Evolutionary conservation across 1,140 invertebrate genomes (phyloP).

Genomic region (Macrosteles quadrilineatus): DNA sequence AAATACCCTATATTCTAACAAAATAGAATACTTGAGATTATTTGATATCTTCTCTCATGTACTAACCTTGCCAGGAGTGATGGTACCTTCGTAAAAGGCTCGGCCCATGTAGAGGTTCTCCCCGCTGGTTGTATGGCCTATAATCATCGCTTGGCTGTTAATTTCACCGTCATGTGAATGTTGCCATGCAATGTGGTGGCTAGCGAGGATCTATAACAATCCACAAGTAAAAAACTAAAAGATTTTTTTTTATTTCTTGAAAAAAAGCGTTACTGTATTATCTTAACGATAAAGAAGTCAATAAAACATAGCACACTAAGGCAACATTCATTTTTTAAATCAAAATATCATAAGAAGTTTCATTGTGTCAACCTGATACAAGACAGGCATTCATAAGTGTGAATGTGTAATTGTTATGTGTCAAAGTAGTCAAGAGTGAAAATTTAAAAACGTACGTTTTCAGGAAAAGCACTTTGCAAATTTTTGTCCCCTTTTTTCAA

Average conservation of each 20-base stretch:
- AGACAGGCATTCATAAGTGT: neutral
- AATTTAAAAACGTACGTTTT: too few relatives aligned
- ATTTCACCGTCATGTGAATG: neutral
- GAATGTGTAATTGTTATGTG: neutral
- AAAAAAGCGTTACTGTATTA: neutral
- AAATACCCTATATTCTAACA: neutral
- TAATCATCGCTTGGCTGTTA: neutral
- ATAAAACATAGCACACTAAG: neutral
- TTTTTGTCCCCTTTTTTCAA: too few relatives aligned
- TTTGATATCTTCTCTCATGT: neutral
- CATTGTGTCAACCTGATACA: neutral
- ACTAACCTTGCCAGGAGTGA: constrained; percentile 21
- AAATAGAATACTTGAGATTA: neutral
- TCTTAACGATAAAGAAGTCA: neutral
- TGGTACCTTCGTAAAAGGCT: neutral
- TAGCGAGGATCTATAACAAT: constrained; percentile 1
- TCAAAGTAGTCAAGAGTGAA: too few relatives aligned
- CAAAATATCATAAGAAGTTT: neutral
- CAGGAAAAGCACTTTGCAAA: too few relatives aligned
- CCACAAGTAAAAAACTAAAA: neutral
- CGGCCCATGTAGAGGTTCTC: constrained; percentile 7
- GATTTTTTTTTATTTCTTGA: neutral
- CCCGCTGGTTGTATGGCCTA: neutral
- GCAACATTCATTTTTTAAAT: neutral
- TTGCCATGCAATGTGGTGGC: constrained; percentile 16